Evolutionary conservation across 1,140 invertebrate genomes (phyloP).

Genomic region (Eriocheir sinensis): DNA sequence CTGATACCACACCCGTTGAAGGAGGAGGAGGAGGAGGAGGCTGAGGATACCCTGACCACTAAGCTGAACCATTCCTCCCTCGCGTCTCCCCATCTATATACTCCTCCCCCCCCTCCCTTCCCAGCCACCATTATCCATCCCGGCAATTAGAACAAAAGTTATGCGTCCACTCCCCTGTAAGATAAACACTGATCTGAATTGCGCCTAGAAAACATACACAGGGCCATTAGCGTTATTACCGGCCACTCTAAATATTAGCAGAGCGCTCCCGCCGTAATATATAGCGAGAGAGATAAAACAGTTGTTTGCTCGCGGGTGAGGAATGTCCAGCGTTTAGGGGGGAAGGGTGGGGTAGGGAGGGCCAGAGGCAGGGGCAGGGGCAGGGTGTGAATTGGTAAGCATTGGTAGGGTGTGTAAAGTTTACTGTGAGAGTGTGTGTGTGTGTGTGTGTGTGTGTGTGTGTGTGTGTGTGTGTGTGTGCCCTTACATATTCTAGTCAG

Average conservation of each 20-base stretch:
- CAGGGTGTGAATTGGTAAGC: neutral
- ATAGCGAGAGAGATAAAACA: conserved; percentile 1
- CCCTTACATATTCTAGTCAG: too few species aligned
- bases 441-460: too few species aligned
- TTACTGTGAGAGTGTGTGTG: neutral
- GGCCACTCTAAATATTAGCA: conserved; percentile 15
- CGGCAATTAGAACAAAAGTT: neutral
- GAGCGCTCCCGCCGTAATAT: neutral
- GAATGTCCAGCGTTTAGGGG: conserved; percentile 1
- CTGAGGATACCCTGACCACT: too few species aligned
- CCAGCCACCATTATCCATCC: neutral
- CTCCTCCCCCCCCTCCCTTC: neutral
- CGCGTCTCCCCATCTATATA: neutral
- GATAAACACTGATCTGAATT: conserved; percentile 13
- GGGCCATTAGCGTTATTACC: neutral
- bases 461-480: too few species aligned
- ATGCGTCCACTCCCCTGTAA: neutral
- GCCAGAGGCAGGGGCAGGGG: neutral
- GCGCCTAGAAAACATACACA: neutral
- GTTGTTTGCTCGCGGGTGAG: conserved; percentile 6
- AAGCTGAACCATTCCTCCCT: neutral
- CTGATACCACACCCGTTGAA: neutral
- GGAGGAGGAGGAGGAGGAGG: too few species aligned
- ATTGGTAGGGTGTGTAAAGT: too few species aligned
- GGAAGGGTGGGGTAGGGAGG: neutral